phyloP scores from a whole-genome alignment of 2,888 invertebrate species.

The Apamea monoglypha region DNA sequence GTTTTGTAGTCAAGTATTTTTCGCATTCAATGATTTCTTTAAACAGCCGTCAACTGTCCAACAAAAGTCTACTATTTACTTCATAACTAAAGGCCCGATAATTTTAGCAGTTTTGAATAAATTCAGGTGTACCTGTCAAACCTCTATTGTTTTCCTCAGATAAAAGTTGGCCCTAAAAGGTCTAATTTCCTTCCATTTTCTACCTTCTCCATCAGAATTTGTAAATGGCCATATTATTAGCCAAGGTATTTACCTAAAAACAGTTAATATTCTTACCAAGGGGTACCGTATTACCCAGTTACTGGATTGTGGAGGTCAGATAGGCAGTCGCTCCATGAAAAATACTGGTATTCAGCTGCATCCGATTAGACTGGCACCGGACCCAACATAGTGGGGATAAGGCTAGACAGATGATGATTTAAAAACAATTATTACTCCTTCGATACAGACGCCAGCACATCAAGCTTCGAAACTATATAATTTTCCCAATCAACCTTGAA shows the following conservation, averaged over 20 bases:
- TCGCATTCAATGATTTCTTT: neutral
- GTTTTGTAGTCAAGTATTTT: constrained; percentile 11
- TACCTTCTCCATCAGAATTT: neutral
- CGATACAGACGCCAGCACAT: too few species aligned
- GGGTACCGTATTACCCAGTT: neutral
- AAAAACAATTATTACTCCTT: neutral
- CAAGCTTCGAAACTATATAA: too few species aligned
- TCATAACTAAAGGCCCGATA: neutral
- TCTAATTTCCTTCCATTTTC: too few species aligned
- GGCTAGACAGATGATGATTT: neutral
- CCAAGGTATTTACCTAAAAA: neutral
- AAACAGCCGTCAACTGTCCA: neutral
- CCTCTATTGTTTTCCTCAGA: neutral
- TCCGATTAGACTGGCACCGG: neutral
- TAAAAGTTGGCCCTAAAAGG: neutral
- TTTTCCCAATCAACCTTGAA: too few species aligned
- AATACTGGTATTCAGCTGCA: neutral
- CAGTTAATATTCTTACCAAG: neutral
- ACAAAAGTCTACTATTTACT: neutral
- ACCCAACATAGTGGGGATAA: neutral
- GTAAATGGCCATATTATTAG: neutral
- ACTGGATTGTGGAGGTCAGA: neutral
- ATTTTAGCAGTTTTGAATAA: neutral
- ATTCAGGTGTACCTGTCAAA: neutral
- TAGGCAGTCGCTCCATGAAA: neutral